Evolutionary conservation across 1,140 invertebrate genomes (phyloP).

Genomic region (Potamilus streckersoni): DNA sequence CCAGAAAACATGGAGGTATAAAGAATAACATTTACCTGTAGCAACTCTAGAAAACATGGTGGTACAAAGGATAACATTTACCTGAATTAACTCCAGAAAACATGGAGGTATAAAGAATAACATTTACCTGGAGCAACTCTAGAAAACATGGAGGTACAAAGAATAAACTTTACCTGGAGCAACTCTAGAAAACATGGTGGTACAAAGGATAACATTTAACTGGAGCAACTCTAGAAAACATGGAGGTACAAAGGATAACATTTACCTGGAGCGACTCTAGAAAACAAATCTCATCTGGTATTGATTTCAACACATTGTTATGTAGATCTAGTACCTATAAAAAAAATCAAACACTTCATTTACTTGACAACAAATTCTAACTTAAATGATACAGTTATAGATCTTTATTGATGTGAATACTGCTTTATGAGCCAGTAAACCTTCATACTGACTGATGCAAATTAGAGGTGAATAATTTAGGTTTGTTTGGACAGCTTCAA

Average conservation of each 20-base stretch:
- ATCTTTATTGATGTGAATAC: no score
- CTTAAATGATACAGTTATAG: neutral
- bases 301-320: slow-evolving; percentile 76
- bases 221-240: slow-evolving; percentile 67
- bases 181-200: neutral
- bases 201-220: slow-evolving; percentile 1
- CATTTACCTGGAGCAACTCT: slow-evolving; percentile 24
- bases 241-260: neutral
- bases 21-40: slow-evolving; percentile 17
- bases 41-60: slow-evolving; percentile 67
- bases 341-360: slow-evolving; percentile 11
- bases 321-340: slow-evolving; percentile 77
- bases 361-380: neutral
- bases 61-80: no score
- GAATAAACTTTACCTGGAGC: no score
- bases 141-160: slow-evolving; percentile 66
- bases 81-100: neutral
- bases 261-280: slow-evolving; percentile 60
- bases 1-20: neutral
- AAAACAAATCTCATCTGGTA: slow-evolving; percentile 77
- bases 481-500: neutral
- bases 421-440: neutral
- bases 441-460: neutral
- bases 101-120: neutral
- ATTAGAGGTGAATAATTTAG: neutral